These are phyloP conservation scores for Indicator indicator DNA, from an alignment of 2,113 vertebrate genomes.

Conservation along the genomic window DNA sequence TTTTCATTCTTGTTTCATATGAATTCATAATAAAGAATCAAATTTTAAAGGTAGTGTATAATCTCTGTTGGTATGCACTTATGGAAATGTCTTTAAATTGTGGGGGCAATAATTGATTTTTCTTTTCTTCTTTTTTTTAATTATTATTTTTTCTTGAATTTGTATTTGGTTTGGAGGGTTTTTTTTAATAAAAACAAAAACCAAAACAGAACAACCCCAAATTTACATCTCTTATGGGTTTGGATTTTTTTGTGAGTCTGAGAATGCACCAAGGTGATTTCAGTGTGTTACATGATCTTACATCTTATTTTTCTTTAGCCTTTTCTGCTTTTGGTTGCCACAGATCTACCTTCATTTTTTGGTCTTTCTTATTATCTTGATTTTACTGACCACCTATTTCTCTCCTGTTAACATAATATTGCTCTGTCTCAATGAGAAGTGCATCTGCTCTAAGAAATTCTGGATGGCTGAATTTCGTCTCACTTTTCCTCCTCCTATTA, in stretches of 20 bases:
- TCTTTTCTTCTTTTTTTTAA: not conserved
- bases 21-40: not conserved
- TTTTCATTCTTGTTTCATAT: not conserved
- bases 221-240: not conserved
- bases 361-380: not conserved
- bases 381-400: slow-evolving; percentile 5
- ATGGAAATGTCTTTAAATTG: not conserved
- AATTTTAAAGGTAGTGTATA: not conserved
- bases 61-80: not conserved
- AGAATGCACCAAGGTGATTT: not conserved
- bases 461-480: not conserved
- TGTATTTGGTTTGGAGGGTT: not conserved
- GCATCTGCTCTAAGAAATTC: not conserved
- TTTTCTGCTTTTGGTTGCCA: not conserved
- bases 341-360: not conserved
- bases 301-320: not conserved
- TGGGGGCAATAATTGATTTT: not conserved
- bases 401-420: not conserved
- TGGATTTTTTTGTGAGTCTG: not conserved
- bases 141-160: not conserved
- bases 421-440: not conserved
- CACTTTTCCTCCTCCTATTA: not conserved
- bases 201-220: too few relatives aligned
- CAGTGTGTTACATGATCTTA: not conserved
- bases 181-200: not conserved